Base-by-base conservation (phyloP, 2,888 invertebrate species). In the Nemotelus nigrinus region DNA sequence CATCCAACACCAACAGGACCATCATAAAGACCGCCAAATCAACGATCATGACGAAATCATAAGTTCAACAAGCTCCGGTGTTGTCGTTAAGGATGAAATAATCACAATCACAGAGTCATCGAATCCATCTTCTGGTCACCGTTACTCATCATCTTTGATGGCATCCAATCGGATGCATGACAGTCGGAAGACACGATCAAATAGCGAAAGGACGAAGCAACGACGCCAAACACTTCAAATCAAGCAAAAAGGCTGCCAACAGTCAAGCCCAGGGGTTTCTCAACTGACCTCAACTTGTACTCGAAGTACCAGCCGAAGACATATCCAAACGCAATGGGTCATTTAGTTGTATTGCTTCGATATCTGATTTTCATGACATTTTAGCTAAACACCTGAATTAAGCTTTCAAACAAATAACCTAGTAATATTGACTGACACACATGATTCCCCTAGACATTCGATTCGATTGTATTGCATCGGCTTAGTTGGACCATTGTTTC, bases 321-420 rank as follows among this genome's bases (percentile, higher is more conserved):
- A 43, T 43, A 53, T 70, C 7, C 70, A 55, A n/a, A 70, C 53
- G 43, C 70, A 70, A 70, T 70, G 70, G 70, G 50, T 70, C 39
- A 70, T 70, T 41, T 70, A 55, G 55, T 55, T 45, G n/a, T n/a
- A n/a, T n/a, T n/a, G n/a, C n/a, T n/a, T n/a, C n/a, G n/a, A n/a
- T n/a, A n/a, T n/a, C n/a, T n/a, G n/a, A n/a, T n/a, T n/a, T n/a
- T n/a, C n/a, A n/a, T n/a, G n/a, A n/a, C n/a, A n/a, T n/a, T n/a
- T n/a, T n/a, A n/a, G n/a, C n/a, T n/a, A n/a, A n/a, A n/a, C n/a
- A n/a, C n/a, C n/a, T n/a, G n/a, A n/a, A n/a, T n/a, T n/a, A n/a
- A n/a, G n/a, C n/a, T n/a, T n/a, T n/a, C n/a, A n/a, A n/a, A n/a
- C n/a, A n/a, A n/a, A n/a, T n/a, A n/a, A n/a, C n/a, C n/a, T n/a